Base-by-base conservation (phyloP, 2,888 invertebrate genomes). In the Brenthis ino region DNA sequence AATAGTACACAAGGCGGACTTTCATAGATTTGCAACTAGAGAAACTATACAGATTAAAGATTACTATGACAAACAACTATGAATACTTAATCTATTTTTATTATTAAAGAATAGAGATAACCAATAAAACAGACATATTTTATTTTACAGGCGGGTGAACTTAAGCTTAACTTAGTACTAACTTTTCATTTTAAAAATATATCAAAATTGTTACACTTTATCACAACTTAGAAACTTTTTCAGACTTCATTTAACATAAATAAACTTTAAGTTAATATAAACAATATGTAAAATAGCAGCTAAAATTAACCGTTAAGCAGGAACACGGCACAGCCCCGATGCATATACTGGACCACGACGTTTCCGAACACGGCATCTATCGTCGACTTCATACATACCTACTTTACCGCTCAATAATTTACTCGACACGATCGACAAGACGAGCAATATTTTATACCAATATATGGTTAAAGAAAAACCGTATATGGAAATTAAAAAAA, bases 241-340 rank as follows among this genome's bases (percentile, higher is more conserved):
- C 37, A 43, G 37, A 43, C 37, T 43, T 43, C 2, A 43, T 43
- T 43, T 43, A 11, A 43, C 55, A 14, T 24, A 14, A 13, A 55
- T 24, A 55, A 55, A 55, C 13, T 14, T 4, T 12, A n/a, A 57
- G 6, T 20, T 24, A 28, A 1, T 3, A 20, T 50, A 14, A 48
- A 48, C 13, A 60, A 28, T 0, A 6, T 60, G n/a, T 24, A 3
- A 24, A 50, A 48, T 8, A 56, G 1, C n/a, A 16, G 20, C 48
- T 48, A 33, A 8, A n/a, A 24, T 28, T 50, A 55, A 20, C 28
- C 54, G n/a, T 56, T 64, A 47, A 64, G 12, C 66, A 56, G 65
- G 65, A 51, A 63, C 16, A 50, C 68, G 64, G 65, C 68, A 71
- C 63, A 71, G 64, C 53, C 56, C 54, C 37, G 68, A 37, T 58